Percentiles rank a stretch among this genome's conserved stretches.
Conservation (phyloP, 2,113 vertebrate species). For the Cheilinus undulatus region DNA sequence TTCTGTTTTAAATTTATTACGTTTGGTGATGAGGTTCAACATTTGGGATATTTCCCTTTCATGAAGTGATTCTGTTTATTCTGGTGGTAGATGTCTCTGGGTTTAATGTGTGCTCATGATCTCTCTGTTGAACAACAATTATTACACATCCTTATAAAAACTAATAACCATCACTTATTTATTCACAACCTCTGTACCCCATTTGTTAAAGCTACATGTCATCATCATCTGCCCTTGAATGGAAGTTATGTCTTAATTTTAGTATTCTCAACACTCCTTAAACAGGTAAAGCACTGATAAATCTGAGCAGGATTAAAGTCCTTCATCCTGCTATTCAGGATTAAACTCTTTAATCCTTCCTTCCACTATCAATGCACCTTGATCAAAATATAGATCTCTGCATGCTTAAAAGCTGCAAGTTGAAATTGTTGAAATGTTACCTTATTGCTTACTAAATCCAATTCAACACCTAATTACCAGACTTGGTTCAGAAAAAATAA, state of each 20-base stretch:
- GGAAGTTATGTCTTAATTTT: slow-evolving; percentile 23
- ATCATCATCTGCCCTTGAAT: background rate
- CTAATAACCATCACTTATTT: background rate
- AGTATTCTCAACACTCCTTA: slow-evolving; percentile 24
- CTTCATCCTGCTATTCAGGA: slow-evolving; percentile 42
- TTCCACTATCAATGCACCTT: slow-evolving; percentile 34
- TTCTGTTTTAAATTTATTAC: too few relatives aligned
- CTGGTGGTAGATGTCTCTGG: too few relatives aligned
- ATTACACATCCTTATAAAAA: background rate
- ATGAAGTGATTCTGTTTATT: too few relatives aligned
- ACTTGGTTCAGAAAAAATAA: background rate
- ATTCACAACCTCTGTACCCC: background rate
- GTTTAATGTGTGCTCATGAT: too few relatives aligned
- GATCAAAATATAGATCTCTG: slow-evolving; percentile 29
- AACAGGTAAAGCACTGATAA: slow-evolving; percentile 39
- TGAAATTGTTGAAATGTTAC: slow-evolving; percentile 7
- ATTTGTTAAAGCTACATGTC: background rate
- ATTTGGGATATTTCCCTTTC: too few relatives aligned
- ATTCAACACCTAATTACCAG: background rate
- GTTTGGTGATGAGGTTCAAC: too few relatives aligned
- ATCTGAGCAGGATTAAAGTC: slow-evolving; percentile 37
- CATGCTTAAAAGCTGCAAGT: slow-evolving; percentile 31
- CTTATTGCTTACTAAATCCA: background rate
- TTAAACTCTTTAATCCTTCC: slow-evolving; percentile 49
- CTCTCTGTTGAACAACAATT: background rate